Base-by-base conservation (phyloP, 2,888 invertebrate genomes). In the Galerucella pusilla region DNA sequence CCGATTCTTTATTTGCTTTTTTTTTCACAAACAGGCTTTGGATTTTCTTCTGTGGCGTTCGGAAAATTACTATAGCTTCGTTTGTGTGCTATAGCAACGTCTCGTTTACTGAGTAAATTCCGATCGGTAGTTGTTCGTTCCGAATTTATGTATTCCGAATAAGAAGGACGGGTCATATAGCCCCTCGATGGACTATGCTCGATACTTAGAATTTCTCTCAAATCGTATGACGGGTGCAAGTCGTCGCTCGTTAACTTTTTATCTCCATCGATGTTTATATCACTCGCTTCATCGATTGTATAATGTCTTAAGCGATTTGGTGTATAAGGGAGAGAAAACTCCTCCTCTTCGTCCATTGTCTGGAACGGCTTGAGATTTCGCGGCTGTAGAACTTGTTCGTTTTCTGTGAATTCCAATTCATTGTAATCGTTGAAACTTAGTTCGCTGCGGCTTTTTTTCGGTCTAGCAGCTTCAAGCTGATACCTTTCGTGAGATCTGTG, bases 401-500 rank as follows among this genome's bases (percentile, higher is more conserved):
- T 16, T 20, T 9, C 11, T 20, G 20, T 3, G 20, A 57, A 57
- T 9, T 20, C 10, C 10, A 1, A 10, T 20, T 16, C 57, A 10
- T 16, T 9, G 6, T 0, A 57, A 16, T 20, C 57, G 20, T 57
- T 16, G 11, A 57, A n/a, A 11, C 10, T 57, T 6, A 71, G 25
- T 42, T 75, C 71, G 20, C 76, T 80, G 12, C 75, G 74, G 20
- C 64, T 69, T 20, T 71, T 73, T 25, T 77, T 73, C 1, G 81
- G 82, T 46, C 76, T 78, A 16, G 80, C 79, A 2, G 79, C 79
- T 65, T 82, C 81, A 7, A 81, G 73, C 63, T 82, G 79, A 57
- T 80, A 81, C 61, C 78, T 78, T 65, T 80, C 79, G 25, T 45
- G 28, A 4, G 10, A 35, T 9, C 68, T 59, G 16, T 46, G 1